Conservation (phyloP, 30 jellyfish, hydroid and myxozoan species). For the Aurelia coerulea region DNA sequence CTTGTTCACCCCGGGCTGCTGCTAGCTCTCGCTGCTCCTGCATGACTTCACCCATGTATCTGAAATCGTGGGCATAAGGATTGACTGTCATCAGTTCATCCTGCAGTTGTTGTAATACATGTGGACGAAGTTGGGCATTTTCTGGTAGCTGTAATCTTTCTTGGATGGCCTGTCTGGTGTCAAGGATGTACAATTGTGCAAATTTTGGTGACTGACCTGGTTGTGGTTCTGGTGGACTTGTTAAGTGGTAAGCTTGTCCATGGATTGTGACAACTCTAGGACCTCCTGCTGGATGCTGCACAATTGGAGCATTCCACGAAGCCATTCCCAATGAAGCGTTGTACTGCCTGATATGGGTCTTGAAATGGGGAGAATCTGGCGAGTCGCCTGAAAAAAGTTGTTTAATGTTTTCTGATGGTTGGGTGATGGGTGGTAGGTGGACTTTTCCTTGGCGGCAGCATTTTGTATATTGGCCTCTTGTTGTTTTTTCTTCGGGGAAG, state of each 20-base stretch:
- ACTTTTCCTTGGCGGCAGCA: neutral
- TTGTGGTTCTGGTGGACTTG: constrained; percentile 7
- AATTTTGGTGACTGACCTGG: neutral
- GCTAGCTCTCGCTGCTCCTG: neutral
- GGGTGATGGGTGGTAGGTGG: neutral
- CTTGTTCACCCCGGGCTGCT: neutral
- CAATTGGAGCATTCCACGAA: neutral
- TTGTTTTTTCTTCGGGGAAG: neutral
- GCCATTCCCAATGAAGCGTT: neutral
- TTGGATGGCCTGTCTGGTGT: constrained; percentile 8
- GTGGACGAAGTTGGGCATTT: neutral
- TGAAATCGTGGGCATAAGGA: constrained; percentile 1
- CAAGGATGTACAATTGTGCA: constrained; percentile 1
- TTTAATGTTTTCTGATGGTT: neutral
- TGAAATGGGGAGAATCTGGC: neutral
- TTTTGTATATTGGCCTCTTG: neutral
- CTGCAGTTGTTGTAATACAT: neutral
- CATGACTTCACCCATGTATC: constrained; percentile 12
- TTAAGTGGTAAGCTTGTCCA: constrained; percentile 11
- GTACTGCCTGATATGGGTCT: neutral
- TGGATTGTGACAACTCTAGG: neutral
- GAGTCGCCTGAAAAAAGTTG: neutral
- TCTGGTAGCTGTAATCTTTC: neutral
- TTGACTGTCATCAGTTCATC: constrained; percentile 3
- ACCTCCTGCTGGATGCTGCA: neutral